phyloP scores from a whole-genome alignment of 1,140 invertebrate genomes.

The Bombyx mori region ASM3026992v2 NC_085107.1:9916001-9916500 shows the following conservation, averaged over 20 bases:
- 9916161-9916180: too few relatives aligned
- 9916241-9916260: slow-evolving; percentile 17
- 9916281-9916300: slow-evolving; percentile 34
- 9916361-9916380: slow-evolving; percentile 24
- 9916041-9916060: too few relatives aligned
- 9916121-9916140: too few relatives aligned
- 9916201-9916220: too few relatives aligned
- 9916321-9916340: slow-evolving; percentile 30
- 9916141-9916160: too few relatives aligned
- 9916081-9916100: too few relatives aligned
- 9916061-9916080: too few relatives aligned
- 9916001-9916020: too few relatives aligned
- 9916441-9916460: slow-evolving; percentile 21
- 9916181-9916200: too few relatives aligned
- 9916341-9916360: slow-evolving; percentile 4
- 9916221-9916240: neutral
- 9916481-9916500: neutral
- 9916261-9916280: slow-evolving; percentile 31
- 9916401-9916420: slow-evolving; percentile 41
- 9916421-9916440: slow-evolving; percentile 37
- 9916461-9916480: slow-evolving; percentile 8
- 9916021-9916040: too few relatives aligned
- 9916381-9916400: slow-evolving; percentile 40
- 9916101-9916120: too few relatives aligned
- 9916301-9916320: slow-evolving; percentile 59